phyloP scores from a whole-genome alignment of 1,140 invertebrate genomes.

The Cotesia chilonis region DNA sequence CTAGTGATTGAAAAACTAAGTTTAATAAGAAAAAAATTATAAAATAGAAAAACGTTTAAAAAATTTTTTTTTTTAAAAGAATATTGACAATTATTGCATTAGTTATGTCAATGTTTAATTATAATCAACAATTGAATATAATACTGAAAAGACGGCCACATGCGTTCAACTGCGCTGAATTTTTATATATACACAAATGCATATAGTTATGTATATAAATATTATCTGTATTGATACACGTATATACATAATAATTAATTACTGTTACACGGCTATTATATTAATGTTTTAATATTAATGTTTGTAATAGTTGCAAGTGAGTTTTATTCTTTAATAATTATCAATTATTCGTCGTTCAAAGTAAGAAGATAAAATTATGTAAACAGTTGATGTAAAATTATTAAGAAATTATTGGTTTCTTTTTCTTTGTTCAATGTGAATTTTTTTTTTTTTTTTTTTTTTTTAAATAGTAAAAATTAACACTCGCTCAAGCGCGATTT shows the following conservation, averaged over 20 bases:
- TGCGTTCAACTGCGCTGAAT: background rate
- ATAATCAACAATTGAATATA: no score
- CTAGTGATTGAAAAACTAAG: background rate
- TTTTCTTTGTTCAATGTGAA: no score
- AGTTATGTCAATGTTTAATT: background rate
- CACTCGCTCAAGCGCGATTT: slow-evolving; percentile 9
- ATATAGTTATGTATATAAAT: slow-evolving; percentile 19
- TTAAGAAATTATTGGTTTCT: no score
- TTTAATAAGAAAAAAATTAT: background rate
- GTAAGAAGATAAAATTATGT: no score
- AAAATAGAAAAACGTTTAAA: background rate
- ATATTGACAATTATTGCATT: background rate
- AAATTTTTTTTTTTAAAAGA: no score
- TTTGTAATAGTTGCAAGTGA: slow-evolving; percentile 2
- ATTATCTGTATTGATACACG: slow-evolving; percentile 2
- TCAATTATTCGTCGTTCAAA: no score
- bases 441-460: background rate
- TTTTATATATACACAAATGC: slow-evolving; percentile 15
- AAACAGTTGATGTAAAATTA: no score
- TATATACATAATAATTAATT: slow-evolving; percentile 22
- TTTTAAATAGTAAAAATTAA: slow-evolving; percentile 10
- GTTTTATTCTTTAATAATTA: no score
- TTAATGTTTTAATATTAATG: background rate
- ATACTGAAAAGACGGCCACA: background rate
- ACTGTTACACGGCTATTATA: slow-evolving; percentile 20